phyloP scores from a whole-genome alignment of 2,113 vertebrate genomes.

The Cisticola juncidis region DNA sequence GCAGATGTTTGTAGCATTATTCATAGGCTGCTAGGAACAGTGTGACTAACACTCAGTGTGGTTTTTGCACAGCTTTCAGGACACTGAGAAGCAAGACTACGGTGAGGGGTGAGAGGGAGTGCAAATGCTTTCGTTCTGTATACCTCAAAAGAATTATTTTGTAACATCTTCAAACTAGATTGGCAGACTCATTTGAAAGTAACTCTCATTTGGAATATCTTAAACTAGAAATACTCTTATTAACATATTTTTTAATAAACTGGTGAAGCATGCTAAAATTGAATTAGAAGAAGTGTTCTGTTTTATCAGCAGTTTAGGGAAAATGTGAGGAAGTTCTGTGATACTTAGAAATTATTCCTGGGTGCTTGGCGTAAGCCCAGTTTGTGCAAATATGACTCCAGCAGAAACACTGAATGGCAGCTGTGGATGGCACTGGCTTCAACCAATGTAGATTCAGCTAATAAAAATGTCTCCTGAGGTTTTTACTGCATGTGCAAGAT shows the following conservation, averaged over 20 bases:
- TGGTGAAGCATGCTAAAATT: background rate
- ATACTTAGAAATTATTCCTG: background rate
- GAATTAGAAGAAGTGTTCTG: background rate
- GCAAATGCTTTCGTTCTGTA: background rate
- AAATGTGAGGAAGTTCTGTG: background rate
- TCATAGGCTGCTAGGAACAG: background rate
- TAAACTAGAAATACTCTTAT: background rate
- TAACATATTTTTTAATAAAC: background rate
- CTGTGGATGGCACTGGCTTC: background rate
- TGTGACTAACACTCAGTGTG: background rate
- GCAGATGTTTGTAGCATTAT: background rate
- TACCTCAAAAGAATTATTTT: background rate
- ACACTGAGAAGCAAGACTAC: background rate
- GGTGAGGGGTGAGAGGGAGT: too few relatives aligned
- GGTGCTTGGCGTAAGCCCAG: background rate
- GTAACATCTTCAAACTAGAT: background rate
- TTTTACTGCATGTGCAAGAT: background rate
- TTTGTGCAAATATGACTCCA: background rate
- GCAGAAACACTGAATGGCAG: background rate
- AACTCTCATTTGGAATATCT: background rate
- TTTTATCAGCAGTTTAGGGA: background rate
- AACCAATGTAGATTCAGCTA: background rate
- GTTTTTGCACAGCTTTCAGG: background rate
- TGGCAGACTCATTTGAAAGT: background rate
- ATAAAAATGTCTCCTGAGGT: background rate